A percentile compares a stretch with the other conserved stretches of the same genome.
phyloP scores from a whole-genome alignment of 2,888 invertebrate genomes.

The Rhingia rostrata region DNA sequence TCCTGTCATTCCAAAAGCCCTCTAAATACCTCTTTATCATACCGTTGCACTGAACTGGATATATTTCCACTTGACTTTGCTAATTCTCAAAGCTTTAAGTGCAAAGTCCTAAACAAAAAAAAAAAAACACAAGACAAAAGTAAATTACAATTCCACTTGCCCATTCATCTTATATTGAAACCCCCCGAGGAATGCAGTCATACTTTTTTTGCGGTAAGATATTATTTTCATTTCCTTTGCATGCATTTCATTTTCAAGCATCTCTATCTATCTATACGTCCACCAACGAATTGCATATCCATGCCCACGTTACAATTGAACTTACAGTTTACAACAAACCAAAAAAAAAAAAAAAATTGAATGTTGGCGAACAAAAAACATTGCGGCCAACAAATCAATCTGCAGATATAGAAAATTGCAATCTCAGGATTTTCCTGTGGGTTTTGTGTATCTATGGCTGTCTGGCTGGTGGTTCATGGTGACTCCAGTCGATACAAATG shows the following conservation, averaged over 20 bases:
- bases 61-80: no score
- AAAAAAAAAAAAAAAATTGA: constrained; percentile 13
- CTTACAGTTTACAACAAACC: constrained; percentile 7
- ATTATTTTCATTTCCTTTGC: neutral
- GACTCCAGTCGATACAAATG: constrained; percentile 47
- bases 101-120: no score
- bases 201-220: constrained; percentile 26
- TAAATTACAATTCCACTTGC: constrained; percentile 44
- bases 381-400: constrained; percentile 72
- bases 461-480: constrained; percentile 35
- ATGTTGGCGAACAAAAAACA: constrained; percentile 32
- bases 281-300: constrained; percentile 54
- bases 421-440: constrained; percentile 67
- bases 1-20: no score
- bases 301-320: constrained; percentile 62
- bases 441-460: constrained; percentile 47
- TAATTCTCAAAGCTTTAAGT: no score
- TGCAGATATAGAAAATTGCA: constrained; percentile 69
- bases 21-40: no score
- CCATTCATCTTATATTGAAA: constrained; percentile 50
- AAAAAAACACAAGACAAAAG: no score
- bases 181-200: constrained; percentile 9
- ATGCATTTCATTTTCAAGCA: neutral
- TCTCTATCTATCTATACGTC: constrained; percentile 26
- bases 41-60: no score